Evolutionary conservation across 2,888 invertebrate genomes (phyloP), one percentile per base, ranked within the genome.

Genomic region (Ormia ochracea): DNA sequence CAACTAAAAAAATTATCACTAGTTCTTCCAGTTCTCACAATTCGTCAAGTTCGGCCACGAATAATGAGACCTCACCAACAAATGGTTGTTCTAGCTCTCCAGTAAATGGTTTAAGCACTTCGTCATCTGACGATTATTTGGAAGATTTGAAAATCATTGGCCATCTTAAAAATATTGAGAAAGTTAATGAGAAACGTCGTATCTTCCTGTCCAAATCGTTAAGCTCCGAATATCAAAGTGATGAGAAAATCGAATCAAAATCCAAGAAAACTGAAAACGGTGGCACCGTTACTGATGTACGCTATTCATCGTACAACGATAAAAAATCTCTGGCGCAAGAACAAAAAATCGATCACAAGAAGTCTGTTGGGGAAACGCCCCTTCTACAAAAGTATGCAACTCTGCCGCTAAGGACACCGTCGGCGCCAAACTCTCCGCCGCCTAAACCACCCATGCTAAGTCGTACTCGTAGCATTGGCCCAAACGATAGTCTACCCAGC

Each of bases 381-480:
- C 6, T 50, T 14, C 54, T 59, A 17, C 70, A 76, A 36, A 82
- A 81, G 65, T 81, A 81, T 69, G 68, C 66, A 9, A 78, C 82
- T 38, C 21, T 76, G 43, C 80, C 80, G 38, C 14, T 80, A 61
- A 76, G 72, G 41, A 52, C 81, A 21, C 50, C 86, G 7, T 83
- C 82, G 41, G 84, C 85, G 19, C 87, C 87, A 0, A 52, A 81
- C n/a, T 83, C 86, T 21, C 87, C 87, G 41, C 87, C 87, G 41
- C 87, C 87, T 10, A 87, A 87, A 33, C 87, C 87, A 14, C 87
- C 87, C 43, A 87, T 87, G 87, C 65, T 87, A 63, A 85, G 87
- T 74, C 87, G 87, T 56, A 84, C 86, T 38, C 85, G 86, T 45
- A 87, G 87, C 77, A 84, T 85, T 9, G 87, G 87, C 33, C 82